A percentile compares a stretch with the other conserved stretches of the same genome.
phyloP scores from a whole-genome alignment of 2,113 vertebrate genomes.

The Sinocyclocheilus anophthalmus region DNA sequence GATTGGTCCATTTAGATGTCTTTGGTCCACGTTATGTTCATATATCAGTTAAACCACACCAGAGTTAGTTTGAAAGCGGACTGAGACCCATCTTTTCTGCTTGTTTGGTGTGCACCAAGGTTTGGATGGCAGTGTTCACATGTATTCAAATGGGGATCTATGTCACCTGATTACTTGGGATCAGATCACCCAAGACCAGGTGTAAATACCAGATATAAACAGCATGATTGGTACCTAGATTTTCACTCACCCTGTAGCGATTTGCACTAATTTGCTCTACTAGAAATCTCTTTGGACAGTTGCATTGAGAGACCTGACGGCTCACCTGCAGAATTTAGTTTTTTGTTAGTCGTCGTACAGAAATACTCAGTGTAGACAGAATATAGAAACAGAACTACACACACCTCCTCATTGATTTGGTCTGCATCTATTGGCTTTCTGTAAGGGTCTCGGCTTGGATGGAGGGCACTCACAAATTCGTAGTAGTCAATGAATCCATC shows the following conservation, averaged over 20 bases:
- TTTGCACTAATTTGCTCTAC: constrained; percentile 93
- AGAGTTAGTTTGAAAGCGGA: neutral
- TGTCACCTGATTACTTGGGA: neutral
- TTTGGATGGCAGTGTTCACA: no score
- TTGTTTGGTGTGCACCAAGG: no score
- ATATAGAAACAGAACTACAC: neutral
- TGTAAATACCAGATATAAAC: neutral
- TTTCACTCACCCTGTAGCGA: constrained; percentile 82
- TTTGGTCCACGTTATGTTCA: no score
- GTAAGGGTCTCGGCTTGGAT: constrained; percentile 84
- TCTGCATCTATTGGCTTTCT: constrained; percentile 78
- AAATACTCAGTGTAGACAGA: no score
- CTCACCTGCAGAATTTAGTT: constrained; percentile 75
- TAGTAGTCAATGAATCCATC: constrained; percentile 91
- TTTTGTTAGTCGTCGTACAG: neutral
- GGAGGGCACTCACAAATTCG: constrained; percentile 86
- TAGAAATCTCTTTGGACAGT: constrained; percentile 86
- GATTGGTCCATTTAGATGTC: no score
- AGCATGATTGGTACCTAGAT: neutral
- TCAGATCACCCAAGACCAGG: neutral
- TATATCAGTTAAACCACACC: no score
- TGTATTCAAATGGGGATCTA: no score
- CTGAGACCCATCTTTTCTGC: no score
- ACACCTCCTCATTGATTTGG: constrained; percentile 87
- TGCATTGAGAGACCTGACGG: constrained; percentile 89